Base-by-base conservation (phyloP, 2,113 vertebrate species). In the Hypanus sabinus region DNA sequence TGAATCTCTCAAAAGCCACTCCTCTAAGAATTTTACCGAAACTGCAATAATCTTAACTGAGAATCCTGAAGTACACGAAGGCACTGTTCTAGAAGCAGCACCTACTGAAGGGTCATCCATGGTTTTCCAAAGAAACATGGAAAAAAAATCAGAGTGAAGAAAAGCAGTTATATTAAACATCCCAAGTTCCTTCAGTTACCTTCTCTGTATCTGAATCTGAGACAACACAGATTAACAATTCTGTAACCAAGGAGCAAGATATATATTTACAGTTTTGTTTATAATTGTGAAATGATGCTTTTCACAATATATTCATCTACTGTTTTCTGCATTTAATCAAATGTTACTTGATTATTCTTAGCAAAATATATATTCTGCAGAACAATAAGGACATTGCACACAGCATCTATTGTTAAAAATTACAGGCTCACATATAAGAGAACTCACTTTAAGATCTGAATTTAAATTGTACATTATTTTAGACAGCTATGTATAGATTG, bases 281-380 rank as follows among this genome's bases (percentile, higher is more conserved):
- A 91, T 30, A 93, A 46, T 93, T 73, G 68, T 93, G 91, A 73
- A 55, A 73, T 73, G 68, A 73, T 73, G 91, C 91, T 93, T 75
- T 73, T 93, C n/a, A 90, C 85, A 90, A 6, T 65, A 6, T 33
- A 65, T 16, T 90, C 62, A 90, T n/a, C 91, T 30, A 70, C 91
- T 93, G 70, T 93, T 93, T 93, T 73, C 20, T 93, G 91, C 12
- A 93, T 75, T 92, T 93, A 93, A 55, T 70, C 70, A 93, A 93
- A 93, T 93, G 73, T 24, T 12, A 93, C 68, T 93, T 55, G 70
- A 93, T 46, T 73, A 30, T 27, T 93, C 68, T 73, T 5, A 46
- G 70, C 70, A 73, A 92, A 71, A 92, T n/a, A 55, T 70, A 33
- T 55, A 10, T 93, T 93, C 60, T 55, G 30, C 11, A 73, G 36